Evolutionary conservation across 2,888 invertebrate species (phyloP), one percentile per base, ranked within the genome.

Genomic region (Caenorhabditis becei): DNA sequence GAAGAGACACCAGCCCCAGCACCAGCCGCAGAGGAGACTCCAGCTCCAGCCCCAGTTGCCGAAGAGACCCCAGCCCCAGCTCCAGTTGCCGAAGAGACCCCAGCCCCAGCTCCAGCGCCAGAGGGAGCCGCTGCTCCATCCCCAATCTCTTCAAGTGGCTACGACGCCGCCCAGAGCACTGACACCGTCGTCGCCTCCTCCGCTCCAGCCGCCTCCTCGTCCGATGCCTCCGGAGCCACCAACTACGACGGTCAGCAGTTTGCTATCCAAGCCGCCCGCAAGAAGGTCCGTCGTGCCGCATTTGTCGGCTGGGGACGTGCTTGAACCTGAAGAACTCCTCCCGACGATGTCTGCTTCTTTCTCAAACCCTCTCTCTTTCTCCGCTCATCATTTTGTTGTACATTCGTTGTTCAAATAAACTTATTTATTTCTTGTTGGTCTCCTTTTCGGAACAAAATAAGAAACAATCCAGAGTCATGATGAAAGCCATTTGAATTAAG

Each of bases 401-500:
- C 72, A 79, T 72, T 79, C 77, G 77, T 77, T 77, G 77, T 69
- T 77, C 77, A 65, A 77, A 77, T 77, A 77, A 77, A 77, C 58
- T 77, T 77, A 71, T 79, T 72, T 72, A 72, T 79, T 79, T 41
- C 54, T 66, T 41, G 32, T 32, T 4, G 4, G 32, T 32, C 32
- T 10, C 32, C 10, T 32, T 32, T 32, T 32, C 10, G 5, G 32
- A 32, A 32, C 10, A 41, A 58, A 23, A 28, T 28, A 62, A 53
- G 61, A 28, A 56, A 58, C 23, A 41, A 49, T n/a, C n/a, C n/a
- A n/a, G 8, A n/a, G 28, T 32, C 47, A 53, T 61, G 20, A 54
- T 74, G 74, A 74, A 74, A 74, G 74, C 74, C 74, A 74, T 74
- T 47, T 16, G 28, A 35, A 53, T 66, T 74, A 66, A 74, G 59